Percentiles rank a stretch among this genome's conserved stretches.
Evolutionary conservation across 2,113 vertebrate species (phyloP).

Genomic region (Amia ocellicauda): DNA sequence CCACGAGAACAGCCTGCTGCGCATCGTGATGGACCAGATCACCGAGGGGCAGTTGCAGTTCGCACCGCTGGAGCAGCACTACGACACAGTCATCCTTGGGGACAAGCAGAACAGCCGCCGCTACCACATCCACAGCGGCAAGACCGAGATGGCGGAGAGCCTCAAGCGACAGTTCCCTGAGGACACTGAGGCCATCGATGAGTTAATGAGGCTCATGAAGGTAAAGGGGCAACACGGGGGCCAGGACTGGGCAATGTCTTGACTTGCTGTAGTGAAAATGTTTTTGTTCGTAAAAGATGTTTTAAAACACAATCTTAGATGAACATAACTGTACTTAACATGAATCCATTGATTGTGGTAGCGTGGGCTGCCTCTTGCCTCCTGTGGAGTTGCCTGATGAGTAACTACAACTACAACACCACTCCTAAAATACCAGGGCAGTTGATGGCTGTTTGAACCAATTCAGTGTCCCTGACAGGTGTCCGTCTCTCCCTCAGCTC

Average conservation of each 20-base stretch:
- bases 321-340: too few relatives aligned
- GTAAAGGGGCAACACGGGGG: conserved; percentile 40
- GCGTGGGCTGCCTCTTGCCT: too few relatives aligned
- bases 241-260: too few relatives aligned
- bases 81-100: conserved; percentile 70
- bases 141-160: conserved; percentile 61
- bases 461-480: too few relatives aligned
- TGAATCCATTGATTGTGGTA: too few relatives aligned
- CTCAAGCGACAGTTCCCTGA: conserved; percentile 73
- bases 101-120: conserved; percentile 40
- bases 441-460: too few relatives aligned
- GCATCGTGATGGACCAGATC: conserved; percentile 74
- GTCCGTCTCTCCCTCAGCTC: conserved; percentile 44
- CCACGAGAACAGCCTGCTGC: conserved; percentile 70
- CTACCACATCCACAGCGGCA: conserved; percentile 66
- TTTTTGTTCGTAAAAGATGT: too few relatives aligned
- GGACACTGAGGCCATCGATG: conserved; percentile 64
- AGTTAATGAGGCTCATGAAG: conserved; percentile 76
- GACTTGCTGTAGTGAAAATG: too few relatives aligned
- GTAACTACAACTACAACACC: too few relatives aligned
- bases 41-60: conserved; percentile 79
- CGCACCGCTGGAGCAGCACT: conserved; percentile 66
- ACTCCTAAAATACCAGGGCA: too few relatives aligned
- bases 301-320: too few relatives aligned
- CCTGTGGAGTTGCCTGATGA: too few relatives aligned